These are phyloP conservation scores for Zaprionus davidi DNA, from an alignment of 1,140 invertebrate species.

Conservation along the genomic window DNA sequence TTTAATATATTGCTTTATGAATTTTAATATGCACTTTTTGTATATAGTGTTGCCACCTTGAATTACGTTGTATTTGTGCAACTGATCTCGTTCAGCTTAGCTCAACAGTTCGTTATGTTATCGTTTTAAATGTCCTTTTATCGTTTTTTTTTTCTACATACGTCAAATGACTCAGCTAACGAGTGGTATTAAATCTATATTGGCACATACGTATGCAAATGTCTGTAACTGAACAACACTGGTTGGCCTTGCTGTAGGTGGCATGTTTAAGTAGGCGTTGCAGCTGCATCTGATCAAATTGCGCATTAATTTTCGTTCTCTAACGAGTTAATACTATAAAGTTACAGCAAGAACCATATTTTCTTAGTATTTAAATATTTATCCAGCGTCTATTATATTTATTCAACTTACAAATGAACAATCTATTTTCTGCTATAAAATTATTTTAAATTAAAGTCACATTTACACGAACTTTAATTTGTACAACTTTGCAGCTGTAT, in stretches of 20 bases:
- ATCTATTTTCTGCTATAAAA: not conserved
- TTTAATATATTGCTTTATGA: not conserved
- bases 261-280: conserved; percentile 23
- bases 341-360: not conserved
- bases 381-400: not conserved
- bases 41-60: not conserved
- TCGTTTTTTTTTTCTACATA: not conserved
- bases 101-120: not conserved
- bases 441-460: not conserved
- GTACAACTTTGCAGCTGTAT: not conserved
- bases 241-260: conserved; percentile 32
- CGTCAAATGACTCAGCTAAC: not conserved
- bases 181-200: not conserved
- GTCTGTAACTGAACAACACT: not conserved
- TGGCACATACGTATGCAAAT: not conserved
- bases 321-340: not conserved
- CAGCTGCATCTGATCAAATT: conserved; percentile 60
- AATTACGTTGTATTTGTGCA: not conserved
- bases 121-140: not conserved
- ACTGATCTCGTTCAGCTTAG: not conserved
- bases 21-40: not conserved
- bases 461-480: not conserved
- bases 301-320: conserved; percentile 53
- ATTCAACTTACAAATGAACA: not conserved
- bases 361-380: not conserved